phyloP scores from a whole-genome alignment of 2,888 invertebrate genomes.

The Andrena chrysosceles region DNA sequence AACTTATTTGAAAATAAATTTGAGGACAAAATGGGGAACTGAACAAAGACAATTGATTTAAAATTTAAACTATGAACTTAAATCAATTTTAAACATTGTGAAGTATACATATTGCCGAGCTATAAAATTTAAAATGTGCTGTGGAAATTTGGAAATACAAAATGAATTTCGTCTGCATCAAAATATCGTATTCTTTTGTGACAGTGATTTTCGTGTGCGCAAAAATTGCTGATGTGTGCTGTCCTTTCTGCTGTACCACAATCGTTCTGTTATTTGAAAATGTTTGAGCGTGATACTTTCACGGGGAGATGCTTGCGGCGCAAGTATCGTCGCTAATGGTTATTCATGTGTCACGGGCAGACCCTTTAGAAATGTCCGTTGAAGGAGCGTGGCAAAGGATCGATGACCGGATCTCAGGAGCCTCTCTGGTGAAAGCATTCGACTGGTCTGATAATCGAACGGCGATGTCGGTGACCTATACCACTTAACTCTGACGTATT shows the following conservation, averaged over 20 bases:
- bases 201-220: not conserved
- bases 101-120: too few species aligned
- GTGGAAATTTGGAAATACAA: too few species aligned
- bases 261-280: slow-evolving; percentile 11
- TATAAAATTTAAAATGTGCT: too few species aligned
- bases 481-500: slow-evolving; percentile 28
- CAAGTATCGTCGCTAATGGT: slow-evolving; percentile 42
- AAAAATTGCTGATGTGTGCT: not conserved
- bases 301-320: slow-evolving; percentile 32
- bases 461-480: slow-evolving; percentile 14
- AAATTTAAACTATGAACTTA: too few species aligned
- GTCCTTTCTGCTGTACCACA: not conserved
- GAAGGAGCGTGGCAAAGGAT: slow-evolving; percentile 32
- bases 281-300: slow-evolving; percentile 26
- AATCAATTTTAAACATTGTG: too few species aligned
- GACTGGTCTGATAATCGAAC: slow-evolving; percentile 32
- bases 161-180: not conserved
- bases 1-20: too few species aligned
- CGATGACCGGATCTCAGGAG: slow-evolving; percentile 37
- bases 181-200: not conserved
- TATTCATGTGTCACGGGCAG: slow-evolving; percentile 64
- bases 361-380: slow-evolving; percentile 41
- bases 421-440: slow-evolving; percentile 35
- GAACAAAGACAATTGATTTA: too few species aligned
- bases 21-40: too few species aligned